Percentiles rank a stretch among this genome's conserved stretches.
phyloP scores from a whole-genome alignment of 1,140 invertebrate species.

The Drosophila pallidifrons region DNA sequence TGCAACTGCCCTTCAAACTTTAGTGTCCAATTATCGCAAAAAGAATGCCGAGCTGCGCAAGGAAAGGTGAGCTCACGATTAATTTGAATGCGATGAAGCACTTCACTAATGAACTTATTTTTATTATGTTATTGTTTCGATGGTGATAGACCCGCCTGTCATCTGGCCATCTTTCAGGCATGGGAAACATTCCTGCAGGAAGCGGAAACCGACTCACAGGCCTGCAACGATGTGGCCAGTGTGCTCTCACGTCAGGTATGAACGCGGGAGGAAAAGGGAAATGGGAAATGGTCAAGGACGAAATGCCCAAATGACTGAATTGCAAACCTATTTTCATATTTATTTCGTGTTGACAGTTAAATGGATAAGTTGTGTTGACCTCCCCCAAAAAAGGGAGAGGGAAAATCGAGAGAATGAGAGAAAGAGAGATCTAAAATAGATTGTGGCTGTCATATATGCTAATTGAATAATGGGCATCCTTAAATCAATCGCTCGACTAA shows the following conservation, averaged over 20 bases:
- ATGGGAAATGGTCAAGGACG: background rate
- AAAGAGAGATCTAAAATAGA: slow-evolving; percentile 32
- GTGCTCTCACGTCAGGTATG: slow-evolving; percentile 90
- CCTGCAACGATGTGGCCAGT: slow-evolving; percentile 94
- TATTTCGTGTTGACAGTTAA: slow-evolving; percentile 39
- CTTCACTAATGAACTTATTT: slow-evolving; percentile 14
- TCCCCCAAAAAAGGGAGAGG: background rate
- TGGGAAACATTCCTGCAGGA: slow-evolving; percentile 97
- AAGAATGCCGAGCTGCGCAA: slow-evolving; percentile 94
- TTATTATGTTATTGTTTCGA: slow-evolving; percentile 15
- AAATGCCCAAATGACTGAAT: slow-evolving; percentile 6
- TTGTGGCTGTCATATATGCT: slow-evolving; percentile 28
- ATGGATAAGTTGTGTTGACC: slow-evolving; percentile 50
- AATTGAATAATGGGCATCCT: slow-evolving; percentile 52
- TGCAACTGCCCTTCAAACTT: slow-evolving; percentile 94
- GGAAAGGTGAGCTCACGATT: slow-evolving; percentile 89
- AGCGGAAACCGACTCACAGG: slow-evolving; percentile 96
- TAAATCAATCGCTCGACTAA: slow-evolving; percentile 43
- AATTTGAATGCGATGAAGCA: background rate
- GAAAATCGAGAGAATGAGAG: background rate
- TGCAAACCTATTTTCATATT: slow-evolving; percentile 17
- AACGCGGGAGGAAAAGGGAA: background rate
- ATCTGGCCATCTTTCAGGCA: slow-evolving; percentile 93
- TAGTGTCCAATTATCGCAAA: slow-evolving; percentile 95
- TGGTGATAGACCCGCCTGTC: slow-evolving; percentile 89